phyloP scores from a whole-genome alignment of 2,797 vertebrate species.

The Naso thynnoides region DNA sequence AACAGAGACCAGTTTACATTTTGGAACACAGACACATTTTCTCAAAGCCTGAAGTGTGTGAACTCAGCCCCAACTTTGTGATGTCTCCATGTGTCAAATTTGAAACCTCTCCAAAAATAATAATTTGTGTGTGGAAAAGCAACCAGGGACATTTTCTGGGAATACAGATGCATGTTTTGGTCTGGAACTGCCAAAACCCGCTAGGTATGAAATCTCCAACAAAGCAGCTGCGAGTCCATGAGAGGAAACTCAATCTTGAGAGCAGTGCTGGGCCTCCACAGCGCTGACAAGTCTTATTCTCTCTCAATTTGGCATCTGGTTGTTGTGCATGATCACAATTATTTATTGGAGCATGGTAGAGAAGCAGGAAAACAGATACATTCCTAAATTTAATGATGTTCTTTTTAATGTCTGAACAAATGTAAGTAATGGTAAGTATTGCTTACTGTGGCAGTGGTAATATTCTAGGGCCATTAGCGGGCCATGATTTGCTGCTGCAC shows the following conservation, averaged over 20 bases:
- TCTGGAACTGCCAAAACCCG: conserved; percentile 44
- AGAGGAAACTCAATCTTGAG: conserved; percentile 37
- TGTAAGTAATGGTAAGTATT: conserved; percentile 71
- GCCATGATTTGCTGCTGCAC: conserved; percentile 65
- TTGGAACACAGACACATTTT: conserved; percentile 20
- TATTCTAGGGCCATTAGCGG: conserved; percentile 73
- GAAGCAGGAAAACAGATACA: conserved; percentile 38
- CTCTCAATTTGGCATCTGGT: conserved; percentile 39
- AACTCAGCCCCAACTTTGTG: conserved; percentile 34
- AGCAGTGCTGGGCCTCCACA: conserved; percentile 11
- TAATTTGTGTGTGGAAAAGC: conserved; percentile 50
- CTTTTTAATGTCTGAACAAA: conserved; percentile 60
- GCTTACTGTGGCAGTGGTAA: conserved; percentile 69
- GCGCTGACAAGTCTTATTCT: conserved; percentile 36
- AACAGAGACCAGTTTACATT: conserved; percentile 39
- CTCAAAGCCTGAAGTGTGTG: conserved; percentile 19
- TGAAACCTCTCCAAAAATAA: conserved; percentile 55
- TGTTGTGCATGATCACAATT: conserved; percentile 42
- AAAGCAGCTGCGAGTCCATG: conserved; percentile 43
- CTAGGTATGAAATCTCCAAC: conserved; percentile 26
- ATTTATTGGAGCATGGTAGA: conserved; percentile 45
- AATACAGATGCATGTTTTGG: conserved; percentile 49
- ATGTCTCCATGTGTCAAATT: conserved; percentile 61
- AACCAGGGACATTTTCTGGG: conserved; percentile 38
- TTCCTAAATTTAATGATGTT: conserved; percentile 60